Conservation (phyloP, 2,888 invertebrate genomes). For the Plebejus argus region DNA sequence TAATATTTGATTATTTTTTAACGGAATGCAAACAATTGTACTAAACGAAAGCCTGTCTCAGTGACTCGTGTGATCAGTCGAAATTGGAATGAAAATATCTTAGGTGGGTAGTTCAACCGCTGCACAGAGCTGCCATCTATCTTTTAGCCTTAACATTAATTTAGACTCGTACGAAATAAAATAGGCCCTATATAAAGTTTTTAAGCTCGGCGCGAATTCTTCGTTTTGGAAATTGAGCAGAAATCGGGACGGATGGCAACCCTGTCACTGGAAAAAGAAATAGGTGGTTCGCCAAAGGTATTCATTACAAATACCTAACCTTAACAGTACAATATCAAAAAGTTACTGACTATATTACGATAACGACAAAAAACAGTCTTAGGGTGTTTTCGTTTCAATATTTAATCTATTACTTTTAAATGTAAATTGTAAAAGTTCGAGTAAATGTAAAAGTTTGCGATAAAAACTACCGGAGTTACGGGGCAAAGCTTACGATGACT, state of each 20-base stretch:
- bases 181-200: constrained; percentile 19
- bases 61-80: constrained; percentile 48
- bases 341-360: constrained; percentile 73
- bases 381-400: constrained; percentile 62
- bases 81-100: constrained; percentile 5
- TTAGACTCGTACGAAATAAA: constrained; percentile 24
- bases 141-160: constrained; percentile 21
- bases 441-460: constrained; percentile 57
- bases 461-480: neutral
- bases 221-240: constrained; percentile 21
- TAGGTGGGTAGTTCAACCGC: constrained; percentile 14
- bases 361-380: constrained; percentile 78
- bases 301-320: constrained; percentile 54
- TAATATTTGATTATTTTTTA: neutral
- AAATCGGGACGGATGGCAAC: constrained; percentile 33
- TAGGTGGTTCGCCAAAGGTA: constrained; percentile 42
- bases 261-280: constrained; percentile 26
- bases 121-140: constrained; percentile 29
- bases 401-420: constrained; percentile 57
- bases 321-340: constrained; percentile 75
- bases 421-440: constrained; percentile 74
- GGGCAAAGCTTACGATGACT: neutral
- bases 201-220: constrained; percentile 18
- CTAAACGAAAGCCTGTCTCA: constrained; percentile 64
- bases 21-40: constrained; percentile 32